phyloP scores from a whole-genome alignment of 1,140 invertebrate genomes.

The Cyclina sinensis region DNA sequence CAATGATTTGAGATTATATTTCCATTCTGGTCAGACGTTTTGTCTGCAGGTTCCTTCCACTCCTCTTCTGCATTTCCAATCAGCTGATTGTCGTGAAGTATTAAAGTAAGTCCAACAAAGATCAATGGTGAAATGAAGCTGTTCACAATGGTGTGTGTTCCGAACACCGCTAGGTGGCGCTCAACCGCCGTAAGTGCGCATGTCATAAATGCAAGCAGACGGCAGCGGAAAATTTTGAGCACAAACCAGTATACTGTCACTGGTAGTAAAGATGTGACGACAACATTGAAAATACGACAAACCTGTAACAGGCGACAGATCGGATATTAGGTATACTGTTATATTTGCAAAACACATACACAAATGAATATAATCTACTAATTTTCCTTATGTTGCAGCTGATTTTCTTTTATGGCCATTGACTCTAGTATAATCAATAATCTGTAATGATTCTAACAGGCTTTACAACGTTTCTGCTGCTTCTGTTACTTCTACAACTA shows the following conservation, averaged over 20 bases:
- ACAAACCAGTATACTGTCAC: constrained; percentile 74
- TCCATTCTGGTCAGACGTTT: constrained; percentile 9
- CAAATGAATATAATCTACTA: too few relatives aligned
- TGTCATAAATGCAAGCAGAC: constrained; percentile 73
- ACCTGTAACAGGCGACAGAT: too few relatives aligned
- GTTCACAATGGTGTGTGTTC: constrained; percentile 81
- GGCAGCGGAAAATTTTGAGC: constrained; percentile 64
- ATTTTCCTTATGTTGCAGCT: too few relatives aligned
- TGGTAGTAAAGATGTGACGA: constrained; percentile 77
- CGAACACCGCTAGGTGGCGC: constrained; percentile 77
- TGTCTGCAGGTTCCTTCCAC: not conserved
- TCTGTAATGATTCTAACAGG: too few relatives aligned
- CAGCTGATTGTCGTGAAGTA: not conserved
- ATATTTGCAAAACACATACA: too few relatives aligned
- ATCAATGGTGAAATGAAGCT: constrained; percentile 81
- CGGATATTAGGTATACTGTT: too few relatives aligned
- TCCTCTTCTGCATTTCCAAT: not conserved
- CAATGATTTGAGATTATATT: not conserved
- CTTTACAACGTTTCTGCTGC: too few relatives aligned
- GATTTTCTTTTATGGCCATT: too few relatives aligned
- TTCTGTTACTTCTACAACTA: too few relatives aligned
- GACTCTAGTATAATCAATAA: too few relatives aligned
- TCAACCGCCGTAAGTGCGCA: constrained; percentile 76
- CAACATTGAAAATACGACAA: constrained; percentile 75
- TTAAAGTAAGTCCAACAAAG: constrained; percentile 72